phyloP scores from a whole-genome alignment of 2,113 vertebrate species.

The Capra hircus region DNA sequence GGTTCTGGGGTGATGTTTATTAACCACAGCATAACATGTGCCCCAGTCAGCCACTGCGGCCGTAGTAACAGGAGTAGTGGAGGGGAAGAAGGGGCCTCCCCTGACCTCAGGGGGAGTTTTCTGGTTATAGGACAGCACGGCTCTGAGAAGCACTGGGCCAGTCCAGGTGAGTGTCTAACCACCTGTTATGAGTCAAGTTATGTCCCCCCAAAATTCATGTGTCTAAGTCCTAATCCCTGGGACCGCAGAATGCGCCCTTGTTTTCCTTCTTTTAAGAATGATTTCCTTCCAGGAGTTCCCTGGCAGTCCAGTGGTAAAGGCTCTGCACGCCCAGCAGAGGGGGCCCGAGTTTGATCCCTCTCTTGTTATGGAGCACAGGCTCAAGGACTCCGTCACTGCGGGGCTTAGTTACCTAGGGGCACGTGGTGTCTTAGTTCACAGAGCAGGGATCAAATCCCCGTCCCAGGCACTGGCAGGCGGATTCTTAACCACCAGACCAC shows the following conservation, averaged over 20 bases:
- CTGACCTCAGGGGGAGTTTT: not conserved
- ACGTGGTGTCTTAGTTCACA: not conserved
- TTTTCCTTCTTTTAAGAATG: not conserved
- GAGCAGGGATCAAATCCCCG: not conserved
- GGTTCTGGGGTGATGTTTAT: not conserved
- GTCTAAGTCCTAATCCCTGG: not conserved
- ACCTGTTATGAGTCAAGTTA: not conserved
- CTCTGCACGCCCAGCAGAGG: not conserved
- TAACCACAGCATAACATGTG: not conserved
- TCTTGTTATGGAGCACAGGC: not conserved
- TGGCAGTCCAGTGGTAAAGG: not conserved
- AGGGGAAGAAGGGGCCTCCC: not conserved
- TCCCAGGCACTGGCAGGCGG: rapidly evolving
- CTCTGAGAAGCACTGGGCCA: not conserved
- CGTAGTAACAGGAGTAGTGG: not conserved
- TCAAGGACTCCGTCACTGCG: not conserved
- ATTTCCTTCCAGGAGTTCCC: not conserved
- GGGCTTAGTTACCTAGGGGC: not conserved
- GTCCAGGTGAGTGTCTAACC: not conserved
- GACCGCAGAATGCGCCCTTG: not conserved
- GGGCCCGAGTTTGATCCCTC: not conserved
- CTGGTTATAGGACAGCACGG: not conserved
- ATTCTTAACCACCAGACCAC: not conserved
- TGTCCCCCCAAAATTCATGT: not conserved
- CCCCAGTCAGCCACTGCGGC: not conserved